Evolutionary conservation across 2,113 vertebrate species (phyloP).

Genomic region (Myotis yumanensis): DNA sequence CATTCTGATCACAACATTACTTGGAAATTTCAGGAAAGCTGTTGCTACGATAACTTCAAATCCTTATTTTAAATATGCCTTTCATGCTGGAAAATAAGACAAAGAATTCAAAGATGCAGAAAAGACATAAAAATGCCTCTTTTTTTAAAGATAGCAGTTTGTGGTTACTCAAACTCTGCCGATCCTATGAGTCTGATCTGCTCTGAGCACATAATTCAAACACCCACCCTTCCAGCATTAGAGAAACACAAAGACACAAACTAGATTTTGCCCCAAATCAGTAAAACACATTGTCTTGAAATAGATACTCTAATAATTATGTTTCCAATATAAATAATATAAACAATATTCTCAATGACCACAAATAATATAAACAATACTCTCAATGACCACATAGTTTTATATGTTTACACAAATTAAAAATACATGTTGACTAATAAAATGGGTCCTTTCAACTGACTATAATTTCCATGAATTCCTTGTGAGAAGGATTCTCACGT

Average conservation of each 20-base stretch:
- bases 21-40: slow-evolving; percentile 1
- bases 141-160: neutral
- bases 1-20: neutral
- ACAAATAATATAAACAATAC: neutral
- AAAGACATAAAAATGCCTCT: neutral
- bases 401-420: neutral
- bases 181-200: neutral
- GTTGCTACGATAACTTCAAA: neutral
- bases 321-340: slow-evolving; percentile 1
- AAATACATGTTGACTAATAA: neutral
- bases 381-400: neutral
- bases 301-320: neutral
- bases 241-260: slow-evolving; percentile 15
- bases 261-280: neutral
- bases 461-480: neutral
- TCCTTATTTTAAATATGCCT: slow-evolving; percentile 39
- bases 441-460: neutral
- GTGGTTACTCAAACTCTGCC: neutral
- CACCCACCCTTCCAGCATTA: neutral
- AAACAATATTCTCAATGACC: neutral
- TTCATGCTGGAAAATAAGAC: slow-evolving; percentile 54
- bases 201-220: slow-evolving; percentile 45
- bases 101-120: slow-evolving; percentile 31
- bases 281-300: neutral
- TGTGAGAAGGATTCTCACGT: neutral